Evolutionary conservation across 2,797 vertebrate species (phyloP), one percentile per base, ranked within the genome.

Genomic region (Cryptoprocta ferox): DNA sequence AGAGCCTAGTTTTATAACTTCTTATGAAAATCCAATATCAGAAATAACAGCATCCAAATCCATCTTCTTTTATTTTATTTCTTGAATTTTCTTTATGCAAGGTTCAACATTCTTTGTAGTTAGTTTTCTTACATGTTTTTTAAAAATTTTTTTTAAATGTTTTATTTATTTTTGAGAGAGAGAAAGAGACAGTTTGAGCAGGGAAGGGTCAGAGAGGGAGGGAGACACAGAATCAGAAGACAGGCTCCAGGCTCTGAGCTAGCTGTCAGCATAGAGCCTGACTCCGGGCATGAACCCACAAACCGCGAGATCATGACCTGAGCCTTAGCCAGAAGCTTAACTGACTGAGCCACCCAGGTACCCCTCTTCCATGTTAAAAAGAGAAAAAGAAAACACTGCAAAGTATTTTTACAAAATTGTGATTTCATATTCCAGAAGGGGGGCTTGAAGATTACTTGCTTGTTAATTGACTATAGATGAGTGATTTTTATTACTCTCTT

Each of bases 361-460:
- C n/a, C n/a, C n/a, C n/a, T n/a, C n/a, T 87, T 89, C 19, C 59
- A 11, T 65, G 9, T 39, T 28, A 10, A 87, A 91, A 66, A 85
- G 42, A 80, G 35, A 75, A 90, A 93, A 94, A 80, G 1, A 5
- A 75, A 93, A 50, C 45, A 53, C 11, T 89, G 9, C 19, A 70
- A 92, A 85, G 5, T 35, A 93, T 89, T 95, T 95, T 70, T 21
- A 88, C 6, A 63, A 73, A 80, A 37, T 45, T 3, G 6, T 50
- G 75, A 93, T 84, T 80, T 86, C 56, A 79, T 87, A 39, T 70
- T 91, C 7, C 24, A 84, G 26, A 93, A 95, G 79, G 15, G 84
- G 28, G 42, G 0, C 15, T 79, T 45, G 9, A 82, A 68, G 42
- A 63, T 8, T 10, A 28, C 2, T 0, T 65, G 35, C 26, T n/a